phyloP scores from a whole-genome alignment of 1,140 invertebrate genomes.

The Asobara japonica region DNA sequence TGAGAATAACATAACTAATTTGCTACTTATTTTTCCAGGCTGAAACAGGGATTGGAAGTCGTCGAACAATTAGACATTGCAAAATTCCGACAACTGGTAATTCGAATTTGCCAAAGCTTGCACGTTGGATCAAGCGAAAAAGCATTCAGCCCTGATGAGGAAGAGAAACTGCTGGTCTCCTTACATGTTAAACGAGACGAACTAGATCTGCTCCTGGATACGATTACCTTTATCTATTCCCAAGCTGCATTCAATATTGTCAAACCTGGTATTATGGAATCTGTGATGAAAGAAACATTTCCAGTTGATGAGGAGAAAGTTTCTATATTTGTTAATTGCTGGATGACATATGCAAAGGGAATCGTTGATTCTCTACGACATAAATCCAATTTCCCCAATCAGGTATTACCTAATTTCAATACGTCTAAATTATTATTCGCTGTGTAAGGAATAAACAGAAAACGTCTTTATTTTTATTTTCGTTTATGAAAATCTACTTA shows the following conservation, averaged over 20 bases:
- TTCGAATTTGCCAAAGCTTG: slow-evolving; percentile 53
- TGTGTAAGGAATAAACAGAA: background rate
- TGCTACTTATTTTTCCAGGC: slow-evolving; percentile 34
- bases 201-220: slow-evolving; percentile 48
- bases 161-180: slow-evolving; percentile 57
- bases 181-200: slow-evolving; percentile 51
- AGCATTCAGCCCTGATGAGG: slow-evolving; percentile 53
- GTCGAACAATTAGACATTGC: slow-evolving; percentile 48
- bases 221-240: slow-evolving; percentile 48
- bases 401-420: slow-evolving; percentile 43
- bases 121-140: slow-evolving; percentile 41
- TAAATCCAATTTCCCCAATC: slow-evolving; percentile 54
- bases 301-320: slow-evolving; percentile 50
- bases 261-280: slow-evolving; percentile 47
- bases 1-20: background rate
- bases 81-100: slow-evolving; percentile 58
- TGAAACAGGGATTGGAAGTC: slow-evolving; percentile 49
- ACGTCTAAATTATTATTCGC: slow-evolving; percentile 19
- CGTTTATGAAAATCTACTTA: too few relatives aligned
- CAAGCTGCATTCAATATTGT: slow-evolving; percentile 54
- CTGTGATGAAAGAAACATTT: slow-evolving; percentile 50
- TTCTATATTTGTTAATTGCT: slow-evolving; percentile 50
- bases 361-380: slow-evolving; percentile 52
- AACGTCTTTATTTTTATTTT: background rate
- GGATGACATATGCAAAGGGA: slow-evolving; percentile 52